Percentiles rank a stretch among this genome's conserved stretches.
phyloP scores from a whole-genome alignment of 2,797 vertebrate genomes.

The Siniperca scherzeri region DNA sequence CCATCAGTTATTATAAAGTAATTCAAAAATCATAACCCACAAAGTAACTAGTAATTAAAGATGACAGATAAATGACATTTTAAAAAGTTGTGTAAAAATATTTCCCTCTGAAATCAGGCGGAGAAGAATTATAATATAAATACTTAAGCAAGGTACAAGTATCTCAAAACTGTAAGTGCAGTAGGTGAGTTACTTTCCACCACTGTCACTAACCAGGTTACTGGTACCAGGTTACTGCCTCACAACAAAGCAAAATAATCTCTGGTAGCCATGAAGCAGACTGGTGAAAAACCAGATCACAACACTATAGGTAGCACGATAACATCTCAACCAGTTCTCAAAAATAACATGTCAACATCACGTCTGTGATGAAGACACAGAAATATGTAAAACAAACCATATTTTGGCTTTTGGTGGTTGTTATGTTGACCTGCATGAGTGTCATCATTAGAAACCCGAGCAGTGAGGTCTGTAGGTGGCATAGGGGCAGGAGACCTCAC shows the following conservation, averaged over 20 bases:
- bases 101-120: not conserved
- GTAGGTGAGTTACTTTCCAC: not conserved
- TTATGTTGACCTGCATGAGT: constrained; percentile 70
- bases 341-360: constrained; percentile 23
- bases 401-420: constrained; percentile 59
- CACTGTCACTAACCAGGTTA: not conserved
- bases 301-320: not conserved
- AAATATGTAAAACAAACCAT: constrained; percentile 61
- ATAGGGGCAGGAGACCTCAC: constrained; percentile 68
- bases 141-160: not conserved
- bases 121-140: not conserved
- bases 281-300: not conserved
- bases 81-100: not conserved
- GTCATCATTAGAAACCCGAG: constrained; percentile 71
- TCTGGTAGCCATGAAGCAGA: not conserved
- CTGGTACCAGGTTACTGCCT: not conserved
- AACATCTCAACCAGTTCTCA: not conserved
- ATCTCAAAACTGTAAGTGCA: not conserved
- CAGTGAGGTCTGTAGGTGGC: constrained; percentile 71
- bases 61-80: not conserved
- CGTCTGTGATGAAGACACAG: constrained; percentile 26
- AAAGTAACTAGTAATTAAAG: not conserved
- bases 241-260: not conserved
- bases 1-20: not conserved
- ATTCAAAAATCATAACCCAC: not conserved